A percentile compares a stretch with the other conserved stretches of the same genome.
Evolutionary conservation across 30 jellyfish, hydroid and myxozoan genomes (phyloP).

Genomic region (Sanderia malayensis): DNA sequence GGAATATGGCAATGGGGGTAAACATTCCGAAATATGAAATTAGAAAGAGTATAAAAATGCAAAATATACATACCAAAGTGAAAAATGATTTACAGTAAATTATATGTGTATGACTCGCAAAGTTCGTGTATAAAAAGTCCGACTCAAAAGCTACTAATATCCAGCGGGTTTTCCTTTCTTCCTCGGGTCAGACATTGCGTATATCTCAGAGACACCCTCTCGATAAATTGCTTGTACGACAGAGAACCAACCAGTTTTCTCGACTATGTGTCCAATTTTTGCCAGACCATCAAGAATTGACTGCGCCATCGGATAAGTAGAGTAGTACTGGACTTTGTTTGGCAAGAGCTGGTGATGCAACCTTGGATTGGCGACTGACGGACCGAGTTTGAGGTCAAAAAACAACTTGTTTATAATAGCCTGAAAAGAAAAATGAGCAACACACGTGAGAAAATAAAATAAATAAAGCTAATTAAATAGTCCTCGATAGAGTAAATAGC

Average conservation of each 20-base stretch:
- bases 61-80: too few relatives aligned
- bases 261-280: conserved; percentile 69
- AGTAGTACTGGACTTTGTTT: conserved; percentile 44
- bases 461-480: too few relatives aligned
- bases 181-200: conserved; percentile 93
- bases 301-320: conserved; percentile 19
- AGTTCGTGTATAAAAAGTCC: too few relatives aligned
- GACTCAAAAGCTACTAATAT: too few relatives aligned
- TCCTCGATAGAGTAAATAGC: too few relatives aligned
- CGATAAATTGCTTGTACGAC: conserved; percentile 87
- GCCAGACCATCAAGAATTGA: conserved; percentile 59
- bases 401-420: conserved; percentile 65
- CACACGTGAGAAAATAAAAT: too few relatives aligned
- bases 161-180: conserved; percentile 87
- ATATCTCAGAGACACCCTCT: conserved; percentile 46
- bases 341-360: conserved; percentile 96
- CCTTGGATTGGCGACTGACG: conserved; percentile 77
- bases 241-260: conserved; percentile 7
- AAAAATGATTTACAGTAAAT: too few relatives aligned
- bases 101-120: too few relatives aligned
- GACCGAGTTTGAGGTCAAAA: conserved; percentile 78
- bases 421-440: too few relatives aligned
- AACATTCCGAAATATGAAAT: too few relatives aligned
- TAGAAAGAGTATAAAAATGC: too few relatives aligned
- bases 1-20: too few relatives aligned